A percentile compares a stretch with the other conserved stretches of the same genome.
Evolutionary conservation across 1,140 invertebrate genomes (phyloP).

Genomic region (Leptinotarsa undecemlineata): DNA sequence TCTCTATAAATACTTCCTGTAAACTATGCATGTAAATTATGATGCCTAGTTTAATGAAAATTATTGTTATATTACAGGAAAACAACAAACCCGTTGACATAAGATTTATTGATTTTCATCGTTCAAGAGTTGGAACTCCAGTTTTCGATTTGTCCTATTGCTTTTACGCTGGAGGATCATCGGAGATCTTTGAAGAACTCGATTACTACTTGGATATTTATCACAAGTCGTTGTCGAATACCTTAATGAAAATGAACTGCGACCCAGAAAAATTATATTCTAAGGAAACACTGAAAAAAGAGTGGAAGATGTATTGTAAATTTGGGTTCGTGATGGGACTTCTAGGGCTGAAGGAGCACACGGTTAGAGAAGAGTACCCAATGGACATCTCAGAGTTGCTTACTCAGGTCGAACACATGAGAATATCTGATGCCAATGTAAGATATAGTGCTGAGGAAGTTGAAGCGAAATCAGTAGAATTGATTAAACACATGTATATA

Average conservation of each 20-base stretch:
- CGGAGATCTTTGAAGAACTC: background rate
- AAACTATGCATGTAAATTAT: no score
- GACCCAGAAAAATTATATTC: constrained; percentile 4
- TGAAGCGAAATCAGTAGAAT: no score
- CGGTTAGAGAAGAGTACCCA: no score
- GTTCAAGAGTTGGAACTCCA: background rate
- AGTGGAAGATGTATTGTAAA: constrained; percentile 1
- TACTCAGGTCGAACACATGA: no score
- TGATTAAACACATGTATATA: no score
- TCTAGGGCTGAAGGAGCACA: background rate
- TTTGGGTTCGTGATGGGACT: constrained; percentile 15
- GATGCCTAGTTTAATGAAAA: no score
- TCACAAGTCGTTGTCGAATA: background rate
- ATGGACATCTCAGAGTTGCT: no score
- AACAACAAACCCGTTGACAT: background rate
- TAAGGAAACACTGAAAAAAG: background rate
- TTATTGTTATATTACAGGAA: background rate
- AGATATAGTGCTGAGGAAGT: no score
- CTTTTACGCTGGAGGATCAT: background rate
- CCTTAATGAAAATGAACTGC: background rate
- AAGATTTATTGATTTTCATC: constrained; percentile 1
- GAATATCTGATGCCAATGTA: no score
- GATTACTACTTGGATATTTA: constrained; percentile 3
- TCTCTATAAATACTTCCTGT: no score
- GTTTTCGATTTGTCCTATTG: constrained; percentile 12